Evolutionary conservation across 2,797 vertebrate species (phyloP), one percentile per base, ranked within the genome.

Genomic region (Dendrocincla tyrannina): DNA sequence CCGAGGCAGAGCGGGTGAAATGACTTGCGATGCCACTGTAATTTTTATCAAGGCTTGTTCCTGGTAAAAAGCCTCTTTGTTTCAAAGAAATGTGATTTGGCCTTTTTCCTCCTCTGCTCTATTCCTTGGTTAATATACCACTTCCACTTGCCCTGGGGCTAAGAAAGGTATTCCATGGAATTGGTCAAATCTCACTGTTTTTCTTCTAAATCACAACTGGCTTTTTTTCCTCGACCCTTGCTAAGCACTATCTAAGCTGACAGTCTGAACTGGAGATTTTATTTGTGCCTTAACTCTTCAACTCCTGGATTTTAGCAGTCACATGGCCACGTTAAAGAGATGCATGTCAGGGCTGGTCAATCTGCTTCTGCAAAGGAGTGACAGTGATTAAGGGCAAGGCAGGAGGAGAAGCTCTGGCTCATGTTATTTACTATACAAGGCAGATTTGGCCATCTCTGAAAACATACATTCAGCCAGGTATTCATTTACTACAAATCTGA

Each of bases 21-120:
- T 98, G 98, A 95, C 98, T 97, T 87, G 97, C 74, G 96, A 98
- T 97, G 98, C 97, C 96, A 97, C 98, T 97, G 97, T 97, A 97
- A 98, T 98, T 98, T 98, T 98, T 98, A 98, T 98, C 98, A 98
- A 97, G 97, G 96, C 98, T 98, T 98, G 98, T 98, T 98, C 97
- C 97, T 95, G 97, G 96, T 98, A 97, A 98, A 98, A 98, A 98
- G 97, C 95, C 97, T 98, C 98, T 98, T 98, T 98, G 98, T 98
- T 98, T 98, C 98, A 95, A 97, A 97, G 97, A 98, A 98, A 98
- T 98, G 98, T 96, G 97, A 98, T 98, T 98, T 98, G 97, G 98
- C 97, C 97, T 98, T 98, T 97, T 96, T 95, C 97, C 94, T 97
- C 97, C 97, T 95, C 97, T 95, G 93, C 95, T 97, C 97, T 95